Evolutionary conservation across 64 coral and sea anemone species (phyloP), one percentile per base, ranked within the genome.

Genomic region (Platygyra sinensis): DNA sequence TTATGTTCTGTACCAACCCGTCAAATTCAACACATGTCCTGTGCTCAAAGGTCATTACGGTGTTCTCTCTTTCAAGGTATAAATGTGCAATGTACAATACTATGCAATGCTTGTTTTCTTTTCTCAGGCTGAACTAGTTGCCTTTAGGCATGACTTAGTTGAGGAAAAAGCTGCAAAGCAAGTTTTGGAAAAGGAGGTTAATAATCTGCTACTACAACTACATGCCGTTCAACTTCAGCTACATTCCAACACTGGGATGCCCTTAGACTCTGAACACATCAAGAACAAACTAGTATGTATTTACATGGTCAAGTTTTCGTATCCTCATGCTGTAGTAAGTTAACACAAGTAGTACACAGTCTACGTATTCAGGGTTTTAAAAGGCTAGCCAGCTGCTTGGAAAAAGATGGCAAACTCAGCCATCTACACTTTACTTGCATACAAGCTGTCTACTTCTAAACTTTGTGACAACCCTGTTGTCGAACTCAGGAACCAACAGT

Each of bases 181-280:
- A 76, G 97, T 99, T 6, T 38, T 99, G 67, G 97, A 99, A 60
- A 99, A 99, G 38, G 97, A 99, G 71, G 97, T 99, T 2, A 93
- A 95, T 52, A 99, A 95, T 84, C 72, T 99, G 32, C 67, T 99
- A 24, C 73, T 99, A 74, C 97, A 99, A 59, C 72, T 99, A 1
- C 97, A 99, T 86, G 88, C 91, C 30, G 97, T 99, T 71, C 97
- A 99, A 42, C 52, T 99, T 78, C 97, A 99, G 64, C 83, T 99
- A 82, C 97, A 99, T 87, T 90, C 97, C 31, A 91, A 91, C 14
- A 79, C 88, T 78, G 97, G 94, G 27, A 99, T 86, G 29, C 90
- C 92, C 27, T 46, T 89, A 29, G 97, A 99, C 61, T 99, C 97
- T 25, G 97, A 99, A 90, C 86, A 92, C 78, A 99, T 99, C 27